Evolutionary conservation across 1,140 invertebrate genomes (phyloP), one percentile per base, ranked within the genome.

Genomic region (Lutraria rhynchaena): DNA sequence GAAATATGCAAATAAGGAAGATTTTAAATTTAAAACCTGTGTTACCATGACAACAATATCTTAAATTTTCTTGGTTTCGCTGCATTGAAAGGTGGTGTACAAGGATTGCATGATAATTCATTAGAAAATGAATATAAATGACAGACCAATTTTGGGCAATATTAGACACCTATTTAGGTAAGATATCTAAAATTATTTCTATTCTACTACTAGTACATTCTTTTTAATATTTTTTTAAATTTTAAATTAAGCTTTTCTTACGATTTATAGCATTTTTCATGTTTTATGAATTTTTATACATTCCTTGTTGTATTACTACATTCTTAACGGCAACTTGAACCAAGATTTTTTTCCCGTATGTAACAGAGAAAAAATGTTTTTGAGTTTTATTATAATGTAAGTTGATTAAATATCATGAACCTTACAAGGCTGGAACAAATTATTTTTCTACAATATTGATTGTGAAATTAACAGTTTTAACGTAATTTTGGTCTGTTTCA

Each of bases 1-100:
- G 63, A 67, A 67, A 67, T 67, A 67, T 67, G 63, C 63, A 67
- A 67, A 67, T 67, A 67, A 67, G 63, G 63, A 46, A 41, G 44
- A 67, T 67, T 67, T 67, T 49, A 67, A 67, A 67, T 67, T 67
- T 67, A 49, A 67, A 67, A 67, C 63, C 63, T 67, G 63, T 67
- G 44, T 67, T 41, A 46, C 63, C 49, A 67, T 67, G 63, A 41
- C 15, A 67, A 67, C 63, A 46, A 67, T 46, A 67, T 67, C 63
- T 67, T 67, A n/a, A 46, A 67, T 67, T 67, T 67, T 67, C 63
- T 67, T 41, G 19, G 63, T 67, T 67, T 49, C 41, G 24, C 41
- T 37, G 63, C 24, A 37, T 67, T 67, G 29, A 49, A 67, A 67
- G 63, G 63, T 67, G 63, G 37, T 22, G n/a, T n/a, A 13, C 27